Base-by-base conservation (phyloP, 2,797 vertebrate species). In the Nyctibius grandis region DNA sequence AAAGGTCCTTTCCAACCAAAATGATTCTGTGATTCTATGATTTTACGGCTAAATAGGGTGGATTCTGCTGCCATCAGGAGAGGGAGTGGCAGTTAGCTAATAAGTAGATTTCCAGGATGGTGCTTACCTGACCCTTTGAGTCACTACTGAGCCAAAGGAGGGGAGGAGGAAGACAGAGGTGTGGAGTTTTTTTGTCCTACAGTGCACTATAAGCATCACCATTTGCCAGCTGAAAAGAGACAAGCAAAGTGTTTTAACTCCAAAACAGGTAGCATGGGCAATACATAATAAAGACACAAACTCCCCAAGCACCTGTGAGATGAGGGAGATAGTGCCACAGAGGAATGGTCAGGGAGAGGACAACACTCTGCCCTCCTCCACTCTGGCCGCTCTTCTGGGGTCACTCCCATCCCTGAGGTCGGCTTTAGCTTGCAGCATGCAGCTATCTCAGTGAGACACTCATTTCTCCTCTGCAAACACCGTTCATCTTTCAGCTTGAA, bases 291-390 rank as follows among this genome's bases (percentile, higher is more conserved):
- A 73, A 68, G 63, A 2, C 18, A 50, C 0, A 0, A 91, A 59
- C 15, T 59, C 9, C 13, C 26, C 28, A 54, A 28, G 40, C 0
- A 0, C 3, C 5, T 68, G 57, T 29, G 40, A 33, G 50, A 15
- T 1, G 2, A 86, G 17, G 4, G 13, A 12, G 3, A 11, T 59
- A 15, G 7, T 80, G 9, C 15, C 6, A 4, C 23, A 9, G 12
- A 18, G 36, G 13, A 45, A 12, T 9, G 25, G 19, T 11, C 17
- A 53, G 15, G 34, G 23, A n/a, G 14, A 82, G 44, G 45, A 42
- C 18, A 45, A 5, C 2, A 19, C 5, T 60, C 42, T 59, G 15
- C 11, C 6, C 11, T 82, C 11, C 67, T 79, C 53, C 11, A 2
- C 17, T 23, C 31, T 3, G 2, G 3, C 5, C 16, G 1, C 28